These are phyloP conservation scores for Nymphicus hollandicus DNA, from an alignment of 2,113 vertebrate genomes.

Conservation along the genomic window DNA sequence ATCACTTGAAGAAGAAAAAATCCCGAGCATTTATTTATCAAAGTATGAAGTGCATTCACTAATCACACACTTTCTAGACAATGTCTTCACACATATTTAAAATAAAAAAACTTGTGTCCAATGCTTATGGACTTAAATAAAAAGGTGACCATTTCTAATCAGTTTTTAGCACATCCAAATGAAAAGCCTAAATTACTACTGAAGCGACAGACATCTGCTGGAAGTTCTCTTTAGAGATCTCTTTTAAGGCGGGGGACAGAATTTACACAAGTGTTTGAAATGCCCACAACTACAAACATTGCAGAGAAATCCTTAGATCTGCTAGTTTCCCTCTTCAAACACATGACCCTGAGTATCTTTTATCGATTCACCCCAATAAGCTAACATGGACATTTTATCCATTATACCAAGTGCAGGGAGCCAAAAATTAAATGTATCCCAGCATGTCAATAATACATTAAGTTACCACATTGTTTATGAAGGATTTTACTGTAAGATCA, in stretches of 20 bases:
- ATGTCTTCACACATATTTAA: background rate
- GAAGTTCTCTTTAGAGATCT: background rate
- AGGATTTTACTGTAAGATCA: background rate
- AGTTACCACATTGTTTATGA: background rate
- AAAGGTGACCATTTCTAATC: background rate
- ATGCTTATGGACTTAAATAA: background rate
- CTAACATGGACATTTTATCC: background rate
- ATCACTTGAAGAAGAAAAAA: background rate
- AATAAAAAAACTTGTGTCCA: background rate
- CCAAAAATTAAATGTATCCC: background rate
- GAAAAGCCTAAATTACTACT: background rate
- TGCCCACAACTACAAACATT: background rate
- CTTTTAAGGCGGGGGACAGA: background rate
- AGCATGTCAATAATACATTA: background rate
- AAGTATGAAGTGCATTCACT: background rate
- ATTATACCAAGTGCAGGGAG: background rate
- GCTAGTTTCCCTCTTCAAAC: background rate
- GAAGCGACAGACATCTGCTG: background rate
- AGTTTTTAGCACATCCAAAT: background rate
- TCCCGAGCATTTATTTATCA: background rate
- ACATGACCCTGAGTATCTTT: background rate
- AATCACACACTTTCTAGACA: background rate
- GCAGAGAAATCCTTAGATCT: background rate
- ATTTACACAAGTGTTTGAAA: background rate
- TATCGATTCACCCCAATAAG: background rate